Evolutionary conservation across 2,797 vertebrate species (phyloP).

Genomic region (Leptatherina wallacei): DNA sequence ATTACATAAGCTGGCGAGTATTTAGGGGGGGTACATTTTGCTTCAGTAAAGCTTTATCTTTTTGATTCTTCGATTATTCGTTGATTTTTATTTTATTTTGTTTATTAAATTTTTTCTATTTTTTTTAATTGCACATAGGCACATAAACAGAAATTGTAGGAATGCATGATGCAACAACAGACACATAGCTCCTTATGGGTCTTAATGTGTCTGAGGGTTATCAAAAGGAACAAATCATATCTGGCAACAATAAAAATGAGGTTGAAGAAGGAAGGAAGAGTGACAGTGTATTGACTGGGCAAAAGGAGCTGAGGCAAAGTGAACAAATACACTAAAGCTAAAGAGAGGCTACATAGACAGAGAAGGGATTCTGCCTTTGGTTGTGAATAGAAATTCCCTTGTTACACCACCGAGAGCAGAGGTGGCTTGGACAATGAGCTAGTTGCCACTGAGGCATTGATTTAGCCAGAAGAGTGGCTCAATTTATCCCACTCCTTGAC

Average conservation of each 20-base stretch:
- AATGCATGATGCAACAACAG: slow-evolving; percentile 65
- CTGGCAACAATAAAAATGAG: slow-evolving; percentile 43
- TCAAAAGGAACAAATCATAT: slow-evolving; percentile 25
- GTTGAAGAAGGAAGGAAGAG: slow-evolving; percentile 28
- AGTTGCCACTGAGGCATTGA: slow-evolving; percentile 78
- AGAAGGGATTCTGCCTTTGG: slow-evolving; percentile 38
- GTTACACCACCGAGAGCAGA: slow-evolving; percentile 72
- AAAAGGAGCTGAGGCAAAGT: slow-evolving; percentile 26
- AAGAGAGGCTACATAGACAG: background rate
- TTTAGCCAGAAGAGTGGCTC: slow-evolving; percentile 77
- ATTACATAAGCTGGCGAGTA: slow-evolving; percentile 33
- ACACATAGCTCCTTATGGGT: slow-evolving; percentile 40
- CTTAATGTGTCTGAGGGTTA: slow-evolving; percentile 26
- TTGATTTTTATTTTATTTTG: slow-evolving; percentile 28
- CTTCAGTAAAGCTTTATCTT: slow-evolving; percentile 24
- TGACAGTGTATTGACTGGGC: slow-evolving; percentile 41
- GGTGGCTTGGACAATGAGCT: slow-evolving; percentile 75
- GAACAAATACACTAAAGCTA: slow-evolving; percentile 26
- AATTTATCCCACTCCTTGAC: slow-evolving; percentile 75
- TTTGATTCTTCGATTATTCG: slow-evolving; percentile 27
- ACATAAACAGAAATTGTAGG: slow-evolving; percentile 31
- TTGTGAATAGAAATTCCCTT: slow-evolving; percentile 72
- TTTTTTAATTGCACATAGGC: background rate
- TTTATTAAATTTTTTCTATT: background rate
- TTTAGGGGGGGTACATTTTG: slow-evolving; percentile 7